Percentiles rank a stretch among this genome's conserved stretches.
Evolutionary conservation across 2,888 invertebrate species (phyloP).

Genomic region (Nebria brevicollis): DNA sequence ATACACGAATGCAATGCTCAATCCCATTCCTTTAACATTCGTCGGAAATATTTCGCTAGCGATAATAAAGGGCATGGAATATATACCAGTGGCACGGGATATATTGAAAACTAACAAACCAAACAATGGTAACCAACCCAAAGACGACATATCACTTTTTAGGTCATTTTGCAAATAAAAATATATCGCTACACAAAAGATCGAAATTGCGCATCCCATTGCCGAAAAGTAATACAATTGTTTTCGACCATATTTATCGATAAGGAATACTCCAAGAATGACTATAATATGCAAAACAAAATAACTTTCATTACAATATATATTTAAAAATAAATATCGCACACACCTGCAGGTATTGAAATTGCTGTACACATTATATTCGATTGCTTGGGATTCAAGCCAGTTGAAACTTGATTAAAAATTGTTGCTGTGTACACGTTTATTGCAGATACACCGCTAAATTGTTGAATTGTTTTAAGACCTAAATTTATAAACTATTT

Average conservation of each 20-base stretch:
- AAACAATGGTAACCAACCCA: conserved; percentile 67
- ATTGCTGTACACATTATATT: conserved; percentile 71
- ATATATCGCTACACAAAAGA: conserved; percentile 66
- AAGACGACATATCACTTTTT: conserved; percentile 58
- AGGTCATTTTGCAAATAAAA: conserved; percentile 66
- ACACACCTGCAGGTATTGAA: conserved; percentile 67
- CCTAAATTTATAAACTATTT: conserved; percentile 57
- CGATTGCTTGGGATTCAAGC: conserved; percentile 66
- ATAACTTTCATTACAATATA: neutral
- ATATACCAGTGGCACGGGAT: conserved; percentile 70
- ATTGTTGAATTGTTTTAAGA: conserved; percentile 68
- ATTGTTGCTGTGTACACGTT: conserved; percentile 72
- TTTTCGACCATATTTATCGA: conserved; percentile 67
- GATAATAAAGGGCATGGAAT: conserved; percentile 71
- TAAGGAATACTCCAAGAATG: conserved; percentile 61
- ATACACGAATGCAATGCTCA: conserved; percentile 68
- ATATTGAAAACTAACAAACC: conserved; percentile 70
- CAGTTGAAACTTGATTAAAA: conserved; percentile 66
- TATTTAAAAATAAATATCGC: conserved; percentile 3
- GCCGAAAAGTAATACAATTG: conserved; percentile 68
- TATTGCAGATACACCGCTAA: conserved; percentile 70
- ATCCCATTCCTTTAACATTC: conserved; percentile 71
- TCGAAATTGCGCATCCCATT: conserved; percentile 66
- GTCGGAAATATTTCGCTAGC: conserved; percentile 73
- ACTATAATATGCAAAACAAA: conserved; percentile 3